Evolutionary conservation across 1,140 invertebrate species (phyloP).

Genomic region (Akabosia matsudoensis): DNA sequence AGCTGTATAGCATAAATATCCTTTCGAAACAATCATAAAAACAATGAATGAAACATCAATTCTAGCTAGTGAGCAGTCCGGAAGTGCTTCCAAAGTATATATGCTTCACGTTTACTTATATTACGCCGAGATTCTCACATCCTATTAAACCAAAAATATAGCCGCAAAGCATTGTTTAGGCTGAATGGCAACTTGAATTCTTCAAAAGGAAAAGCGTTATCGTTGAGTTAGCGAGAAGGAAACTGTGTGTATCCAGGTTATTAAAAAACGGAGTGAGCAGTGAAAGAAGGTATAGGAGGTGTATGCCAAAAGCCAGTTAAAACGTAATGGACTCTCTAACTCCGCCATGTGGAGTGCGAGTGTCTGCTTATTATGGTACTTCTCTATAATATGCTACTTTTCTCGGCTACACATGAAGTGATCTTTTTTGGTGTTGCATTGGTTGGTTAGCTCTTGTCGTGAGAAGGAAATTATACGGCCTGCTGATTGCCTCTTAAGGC

Average conservation of each 20-base stretch:
- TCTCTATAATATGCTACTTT: background rate
- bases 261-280: too few species aligned
- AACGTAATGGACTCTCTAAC: background rate
- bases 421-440: background rate
- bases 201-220: background rate
- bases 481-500: constrained; percentile 23
- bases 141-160: background rate
- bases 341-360: background rate
- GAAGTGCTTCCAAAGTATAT: too few species aligned
- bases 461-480: constrained; percentile 19
- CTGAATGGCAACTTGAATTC: background rate
- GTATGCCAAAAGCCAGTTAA: background rate
- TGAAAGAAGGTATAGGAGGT: background rate
- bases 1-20: too few species aligned
- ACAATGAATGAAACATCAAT: too few species aligned
- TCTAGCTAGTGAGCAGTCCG: too few species aligned
- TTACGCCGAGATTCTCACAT: too few species aligned
- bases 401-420: background rate
- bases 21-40: too few species aligned
- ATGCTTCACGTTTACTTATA: too few species aligned
- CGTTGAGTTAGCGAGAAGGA: background rate
- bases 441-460: background rate
- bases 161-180: background rate
- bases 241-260: background rate
- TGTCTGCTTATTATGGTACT: background rate